Evolutionary conservation across 2,113 vertebrate species (phyloP).

Genomic region (Nettapus auritus): DNA sequence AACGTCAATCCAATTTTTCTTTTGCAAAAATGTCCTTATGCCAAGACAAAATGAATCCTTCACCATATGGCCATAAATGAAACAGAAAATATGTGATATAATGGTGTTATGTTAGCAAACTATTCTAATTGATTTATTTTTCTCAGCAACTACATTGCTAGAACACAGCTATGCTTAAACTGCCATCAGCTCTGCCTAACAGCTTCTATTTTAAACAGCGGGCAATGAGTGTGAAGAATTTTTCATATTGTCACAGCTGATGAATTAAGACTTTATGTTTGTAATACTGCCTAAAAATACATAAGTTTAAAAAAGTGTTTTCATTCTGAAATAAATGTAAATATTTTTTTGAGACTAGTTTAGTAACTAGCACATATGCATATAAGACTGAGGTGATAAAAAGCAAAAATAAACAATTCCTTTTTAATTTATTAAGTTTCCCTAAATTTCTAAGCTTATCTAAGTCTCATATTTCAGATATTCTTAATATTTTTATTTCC

Average conservation of each 20-base stretch:
- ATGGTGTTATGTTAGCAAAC: conserved; percentile 47
- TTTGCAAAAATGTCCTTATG: conserved; percentile 8
- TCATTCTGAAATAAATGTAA: not conserved
- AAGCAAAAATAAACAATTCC: not conserved
- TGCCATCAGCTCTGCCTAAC: not conserved
- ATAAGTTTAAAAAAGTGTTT: not conserved
- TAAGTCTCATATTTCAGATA: not conserved
- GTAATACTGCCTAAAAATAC: not conserved
- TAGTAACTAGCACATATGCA: not conserved
- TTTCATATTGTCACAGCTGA: not conserved
- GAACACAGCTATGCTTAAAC: not conserved
- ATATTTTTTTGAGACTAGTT: not conserved
- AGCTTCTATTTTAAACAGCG: not conserved
- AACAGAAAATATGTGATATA: conserved; percentile 38
- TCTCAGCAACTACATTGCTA: not conserved
- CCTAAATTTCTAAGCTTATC: not conserved
- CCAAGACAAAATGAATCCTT: conserved; percentile 42
- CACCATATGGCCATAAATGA: conserved; percentile 36
- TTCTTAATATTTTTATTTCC: not conserved
- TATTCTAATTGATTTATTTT: conserved; percentile 57
- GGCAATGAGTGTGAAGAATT: not conserved
- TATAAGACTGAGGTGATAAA: not conserved
- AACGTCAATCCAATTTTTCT: conserved; percentile 63
- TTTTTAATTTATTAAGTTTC: not conserved
- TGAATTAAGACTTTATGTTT: not conserved